Evolutionary conservation across 2,113 vertebrate species (phyloP).

Genomic region (Paracanthobrama guichenoti): DNA sequence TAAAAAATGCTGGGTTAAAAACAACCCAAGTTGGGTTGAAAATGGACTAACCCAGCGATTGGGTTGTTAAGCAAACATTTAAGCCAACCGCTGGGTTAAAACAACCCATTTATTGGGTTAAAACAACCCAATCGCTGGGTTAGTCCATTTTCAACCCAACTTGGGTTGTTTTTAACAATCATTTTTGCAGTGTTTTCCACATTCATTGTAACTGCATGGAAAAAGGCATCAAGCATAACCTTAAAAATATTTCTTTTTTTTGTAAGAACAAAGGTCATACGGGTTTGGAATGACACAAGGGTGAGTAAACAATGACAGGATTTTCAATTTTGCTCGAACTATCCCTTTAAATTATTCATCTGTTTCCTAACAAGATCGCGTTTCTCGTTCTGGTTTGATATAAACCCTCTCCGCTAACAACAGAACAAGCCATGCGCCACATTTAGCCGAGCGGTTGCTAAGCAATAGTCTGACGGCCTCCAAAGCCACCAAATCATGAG

Average conservation of each 20-base stretch:
- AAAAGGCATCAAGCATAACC: background rate
- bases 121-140: too few species aligned
- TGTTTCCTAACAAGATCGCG: slow-evolving; percentile 5
- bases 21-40: too few species aligned
- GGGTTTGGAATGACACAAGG: background rate
- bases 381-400: slow-evolving; percentile 9
- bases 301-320: background rate
- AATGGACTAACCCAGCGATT: too few species aligned
- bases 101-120: too few species aligned
- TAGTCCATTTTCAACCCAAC: too few species aligned
- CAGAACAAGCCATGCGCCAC: slow-evolving; percentile 9
- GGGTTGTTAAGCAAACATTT: too few species aligned
- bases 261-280: background rate
- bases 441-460: slow-evolving; percentile 45
- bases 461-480: slow-evolving; percentile 41
- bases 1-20: too few species aligned
- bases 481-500: slow-evolving; percentile 36
- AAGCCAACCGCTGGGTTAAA: too few species aligned
- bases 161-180: too few species aligned
- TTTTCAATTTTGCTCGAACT: background rate
- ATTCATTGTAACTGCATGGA: background rate
- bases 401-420: slow-evolving; percentile 30
- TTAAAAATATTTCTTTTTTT: background rate
- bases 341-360: background rate
- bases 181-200: background rate